Evolutionary conservation across 1,140 invertebrate species (phyloP).

Genomic region (Drosophila micromelanica): DNA sequence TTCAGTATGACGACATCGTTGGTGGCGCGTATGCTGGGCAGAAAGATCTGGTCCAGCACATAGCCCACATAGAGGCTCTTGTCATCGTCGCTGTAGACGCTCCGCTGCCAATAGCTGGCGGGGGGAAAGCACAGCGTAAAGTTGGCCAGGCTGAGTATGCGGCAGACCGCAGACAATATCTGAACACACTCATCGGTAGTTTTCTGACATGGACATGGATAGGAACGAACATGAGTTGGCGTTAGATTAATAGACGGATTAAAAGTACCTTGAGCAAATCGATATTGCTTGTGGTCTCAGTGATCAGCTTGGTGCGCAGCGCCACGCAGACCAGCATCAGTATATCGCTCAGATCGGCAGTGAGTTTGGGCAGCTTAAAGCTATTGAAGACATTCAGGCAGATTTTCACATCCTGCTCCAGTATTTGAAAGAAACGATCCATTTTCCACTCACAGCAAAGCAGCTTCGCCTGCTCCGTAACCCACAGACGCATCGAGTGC

Average conservation of each 20-base stretch:
- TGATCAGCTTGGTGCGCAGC: conserved; percentile 91
- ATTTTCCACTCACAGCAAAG: conserved; percentile 90
- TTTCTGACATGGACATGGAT: conserved; percentile 85
- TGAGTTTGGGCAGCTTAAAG: conserved; percentile 86
- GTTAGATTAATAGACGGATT: not conserved
- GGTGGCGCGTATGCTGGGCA: conserved; percentile 90
- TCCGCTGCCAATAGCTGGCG: conserved; percentile 87
- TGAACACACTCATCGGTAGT: conserved; percentile 88
- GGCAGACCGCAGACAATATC: conserved; percentile 89
- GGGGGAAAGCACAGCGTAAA: conserved; percentile 91
- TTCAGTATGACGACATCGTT: conserved; percentile 89
- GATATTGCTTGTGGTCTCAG: conserved; percentile 90
- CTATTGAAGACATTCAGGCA: conserved; percentile 88
- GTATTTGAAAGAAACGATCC: conserved; percentile 87
- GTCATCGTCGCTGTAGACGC: conserved; percentile 66
- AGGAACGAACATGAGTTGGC: too few relatives aligned
- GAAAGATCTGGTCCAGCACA: conserved; percentile 88
- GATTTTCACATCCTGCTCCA: conserved; percentile 88
- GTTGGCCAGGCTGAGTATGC: conserved; percentile 89
- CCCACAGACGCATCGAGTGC: conserved; percentile 90
- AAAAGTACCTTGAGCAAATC: conserved; percentile 88
- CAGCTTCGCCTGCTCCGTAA: conserved; percentile 88
- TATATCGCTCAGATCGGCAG: conserved; percentile 84
- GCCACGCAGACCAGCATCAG: conserved; percentile 88
- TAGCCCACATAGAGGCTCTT: conserved; percentile 79